Conservation (phyloP, 2,113 vertebrate genomes). For the Thalassoma bifasciatum region DNA sequence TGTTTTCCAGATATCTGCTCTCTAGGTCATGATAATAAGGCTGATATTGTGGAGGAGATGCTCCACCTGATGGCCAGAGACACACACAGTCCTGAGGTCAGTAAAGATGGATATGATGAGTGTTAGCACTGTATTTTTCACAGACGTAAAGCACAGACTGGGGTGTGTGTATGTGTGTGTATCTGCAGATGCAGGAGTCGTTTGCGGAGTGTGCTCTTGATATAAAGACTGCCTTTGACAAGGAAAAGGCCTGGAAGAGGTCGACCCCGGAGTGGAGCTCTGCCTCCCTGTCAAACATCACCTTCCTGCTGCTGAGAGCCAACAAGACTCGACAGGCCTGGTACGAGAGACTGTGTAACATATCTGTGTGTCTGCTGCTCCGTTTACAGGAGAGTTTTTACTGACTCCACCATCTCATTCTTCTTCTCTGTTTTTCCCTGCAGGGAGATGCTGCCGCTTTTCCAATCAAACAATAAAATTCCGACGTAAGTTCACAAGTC, state of each 20-base stretch:
- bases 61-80: slow-evolving; percentile 92
- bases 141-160: background rate
- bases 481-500: slow-evolving; percentile 87
- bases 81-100: slow-evolving; percentile 87
- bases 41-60: slow-evolving; percentile 84
- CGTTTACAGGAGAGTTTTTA: background rate
- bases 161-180: background rate
- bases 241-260: slow-evolving; percentile 29
- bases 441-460: slow-evolving; percentile 88
- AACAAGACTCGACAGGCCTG: slow-evolving; percentile 86
- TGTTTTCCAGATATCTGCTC: slow-evolving; percentile 82
- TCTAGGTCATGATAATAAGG: slow-evolving; percentile 80
- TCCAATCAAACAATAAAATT: slow-evolving; percentile 86
- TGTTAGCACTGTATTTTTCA: background rate
- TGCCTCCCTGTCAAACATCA: slow-evolving; percentile 69
- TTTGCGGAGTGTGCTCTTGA: slow-evolving; percentile 90
- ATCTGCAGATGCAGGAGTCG: slow-evolving; percentile 83
- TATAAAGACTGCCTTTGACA: slow-evolving; percentile 76
- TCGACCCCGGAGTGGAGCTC: slow-evolving; percentile 72
- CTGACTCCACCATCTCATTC: background rate
- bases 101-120: slow-evolving; percentile 7
- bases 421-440: slow-evolving; percentile 4
- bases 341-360: slow-evolving; percentile 70
- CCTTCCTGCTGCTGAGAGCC: slow-evolving; percentile 84
- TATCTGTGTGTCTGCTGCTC: background rate